A percentile compares a stretch with the other conserved stretches of the same genome.
phyloP scores from a whole-genome alignment of 2,113 vertebrate genomes.

The Leucosticte australis region DNA sequence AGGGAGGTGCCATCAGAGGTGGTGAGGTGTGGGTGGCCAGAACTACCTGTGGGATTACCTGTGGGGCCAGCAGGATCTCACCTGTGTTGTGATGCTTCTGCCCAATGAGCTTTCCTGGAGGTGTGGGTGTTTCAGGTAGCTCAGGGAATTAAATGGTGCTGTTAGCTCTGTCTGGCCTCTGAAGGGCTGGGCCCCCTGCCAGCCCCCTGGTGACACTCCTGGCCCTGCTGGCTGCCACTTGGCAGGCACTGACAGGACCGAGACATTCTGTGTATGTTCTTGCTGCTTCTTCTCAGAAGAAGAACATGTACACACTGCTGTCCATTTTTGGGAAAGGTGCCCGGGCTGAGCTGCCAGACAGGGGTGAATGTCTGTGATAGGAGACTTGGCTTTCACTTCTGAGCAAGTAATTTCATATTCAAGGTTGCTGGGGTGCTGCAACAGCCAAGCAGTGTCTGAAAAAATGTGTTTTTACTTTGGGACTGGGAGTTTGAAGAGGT shows the following conservation, averaged over 20 bases:
- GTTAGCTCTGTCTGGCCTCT: neutral
- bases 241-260: neutral
- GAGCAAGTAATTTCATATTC: neutral
- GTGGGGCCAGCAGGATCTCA: fast-evolving
- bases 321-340: neutral
- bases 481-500: neutral
- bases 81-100: neutral
- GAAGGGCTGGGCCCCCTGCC: neutral
- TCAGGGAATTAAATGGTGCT: neutral
- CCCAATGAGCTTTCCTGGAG: neutral
- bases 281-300: neutral
- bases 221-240: neutral
- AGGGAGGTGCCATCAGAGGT: neutral
- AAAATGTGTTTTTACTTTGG: neutral
- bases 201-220: neutral
- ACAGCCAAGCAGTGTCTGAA: neutral
- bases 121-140: neutral
- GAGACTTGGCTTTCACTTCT: neutral
- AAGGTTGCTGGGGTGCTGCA: neutral
- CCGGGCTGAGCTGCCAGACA: neutral
- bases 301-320: neutral
- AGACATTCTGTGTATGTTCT: neutral
- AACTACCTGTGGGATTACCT: neutral
- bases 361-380: neutral
- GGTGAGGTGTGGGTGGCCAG: neutral